Base-by-base conservation (phyloP, 2,888 invertebrate species). In the Halocaridina rubra region DNA sequence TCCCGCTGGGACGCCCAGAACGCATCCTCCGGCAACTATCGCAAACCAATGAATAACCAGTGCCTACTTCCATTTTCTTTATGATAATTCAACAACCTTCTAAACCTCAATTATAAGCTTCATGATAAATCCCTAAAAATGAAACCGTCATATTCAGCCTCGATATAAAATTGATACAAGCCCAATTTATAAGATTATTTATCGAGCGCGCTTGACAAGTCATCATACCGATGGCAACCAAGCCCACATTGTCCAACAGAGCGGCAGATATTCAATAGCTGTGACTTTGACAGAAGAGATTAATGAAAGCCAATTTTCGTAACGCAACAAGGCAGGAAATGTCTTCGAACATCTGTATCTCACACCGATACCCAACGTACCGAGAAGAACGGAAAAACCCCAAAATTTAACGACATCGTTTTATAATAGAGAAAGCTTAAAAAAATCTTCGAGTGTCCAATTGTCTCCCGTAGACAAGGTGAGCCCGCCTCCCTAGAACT, bases 221-320 rank as follows among this genome's bases (percentile, higher is more conserved):
- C 32, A 84, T 84, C 82, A 57, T 84, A 84, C 82, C 64, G 57
- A 59, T 84, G 82, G 82, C 78, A 84, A 57, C 82, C 67, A 71
- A 39, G 71, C 82, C 82, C 82, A 84, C 82, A 84, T 84, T 84
- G 82, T 84, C 77, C 77, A 84, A 84, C 61, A 78, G 69, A 72
- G 78, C 77, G 72, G 82, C 78, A 71, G 82, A 84, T 71, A 84
- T 76, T 84, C 69, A 84, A 84, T 84, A 84, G 82, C 82, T 78
- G 39, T 57, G 71, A 84, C 77, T 84, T 84, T 84, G 82, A 84
- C 82, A 84, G 82, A 71, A 71, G 78, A 84, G 77, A 84, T 84
- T 84, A 84, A 84, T 84, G 82, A 84, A 84, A 84, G 82, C 71
- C 77, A 84, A 84, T 84, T 77, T 84, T 84, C 77, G 78, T 84